Percentiles rank a stretch among this genome's conserved stretches.
Conservation (phyloP, 1,140 invertebrate genomes). For the Ips nitidus region DNA sequence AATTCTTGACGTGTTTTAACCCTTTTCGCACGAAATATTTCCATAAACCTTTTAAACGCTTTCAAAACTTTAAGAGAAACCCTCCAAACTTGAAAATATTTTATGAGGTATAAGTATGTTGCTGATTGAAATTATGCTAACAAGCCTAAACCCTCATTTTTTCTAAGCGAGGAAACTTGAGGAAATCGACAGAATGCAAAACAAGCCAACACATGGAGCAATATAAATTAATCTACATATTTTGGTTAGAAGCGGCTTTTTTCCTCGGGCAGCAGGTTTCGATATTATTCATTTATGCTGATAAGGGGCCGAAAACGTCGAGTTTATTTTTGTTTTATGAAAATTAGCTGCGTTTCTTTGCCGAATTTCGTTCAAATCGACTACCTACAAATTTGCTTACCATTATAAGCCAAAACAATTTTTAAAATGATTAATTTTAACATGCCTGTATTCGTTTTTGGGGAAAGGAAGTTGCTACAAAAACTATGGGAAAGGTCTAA, state of each 20-base stretch:
- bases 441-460: too few relatives aligned
- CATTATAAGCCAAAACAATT: too few relatives aligned
- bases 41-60: slow-evolving; percentile 2
- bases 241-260: not conserved
- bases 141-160: too few relatives aligned
- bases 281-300: slow-evolving; percentile 5
- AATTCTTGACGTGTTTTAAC: slow-evolving; percentile 1
- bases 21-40: slow-evolving; percentile 3
- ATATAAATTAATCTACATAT: slow-evolving; percentile 1
- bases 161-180: too few relatives aligned
- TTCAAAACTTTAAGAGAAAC: not conserved
- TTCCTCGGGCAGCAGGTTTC: not conserved
- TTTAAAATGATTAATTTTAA: too few relatives aligned
- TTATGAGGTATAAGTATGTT: too few relatives aligned
- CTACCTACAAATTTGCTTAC: not conserved
- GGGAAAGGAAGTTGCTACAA: too few relatives aligned
- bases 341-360: not conserved
- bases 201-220: not conserved
- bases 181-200: not conserved
- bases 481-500: too few relatives aligned
- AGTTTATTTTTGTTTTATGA: slow-evolving; percentile 1
- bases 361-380: not conserved
- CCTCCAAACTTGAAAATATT: too few relatives aligned
- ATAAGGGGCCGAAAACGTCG: not conserved
- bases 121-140: too few relatives aligned